Percentiles rank a stretch among this genome's conserved stretches.
phyloP scores from a whole-genome alignment of 2,888 invertebrate species.

The Caenorhabditis japonica region DNA sequence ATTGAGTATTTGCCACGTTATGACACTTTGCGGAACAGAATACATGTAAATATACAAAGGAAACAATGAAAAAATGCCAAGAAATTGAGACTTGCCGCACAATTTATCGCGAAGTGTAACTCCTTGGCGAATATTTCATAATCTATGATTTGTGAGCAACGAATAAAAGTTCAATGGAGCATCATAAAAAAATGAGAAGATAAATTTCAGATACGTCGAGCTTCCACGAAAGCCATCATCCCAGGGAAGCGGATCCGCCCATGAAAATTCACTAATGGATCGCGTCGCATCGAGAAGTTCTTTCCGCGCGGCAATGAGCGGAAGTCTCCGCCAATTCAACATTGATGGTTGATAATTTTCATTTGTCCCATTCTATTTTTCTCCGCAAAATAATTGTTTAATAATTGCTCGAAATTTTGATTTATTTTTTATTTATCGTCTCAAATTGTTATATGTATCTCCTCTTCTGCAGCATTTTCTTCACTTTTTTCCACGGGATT shows the following conservation, averaged over 20 bases:
- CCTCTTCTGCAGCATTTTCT: too few species aligned
- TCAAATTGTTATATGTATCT: not conserved
- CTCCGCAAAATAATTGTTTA: not conserved
- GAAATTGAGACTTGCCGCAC: too few species aligned
- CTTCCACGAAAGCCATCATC: conserved; percentile 31
- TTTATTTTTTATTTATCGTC: not conserved
- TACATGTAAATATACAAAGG: too few species aligned
- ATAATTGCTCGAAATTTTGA: not conserved
- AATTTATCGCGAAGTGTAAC: too few species aligned
- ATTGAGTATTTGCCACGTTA: too few species aligned
- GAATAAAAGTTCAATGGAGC: too few species aligned
- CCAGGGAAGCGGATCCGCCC: conserved; percentile 13
- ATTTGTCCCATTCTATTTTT: not conserved
- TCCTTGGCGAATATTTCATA: too few species aligned
- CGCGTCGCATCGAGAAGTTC: conserved; percentile 40
- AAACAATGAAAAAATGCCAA: too few species aligned
- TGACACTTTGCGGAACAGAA: too few species aligned
- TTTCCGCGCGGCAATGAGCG: conserved; percentile 40
- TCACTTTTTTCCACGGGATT: not conserved
- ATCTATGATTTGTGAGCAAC: too few species aligned
- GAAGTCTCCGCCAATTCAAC: conserved; percentile 30
- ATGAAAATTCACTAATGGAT: conserved; percentile 6
- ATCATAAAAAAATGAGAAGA: too few species aligned
- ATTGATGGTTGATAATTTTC: conserved; percentile 3
- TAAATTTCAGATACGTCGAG: conserved; percentile 34